Evolutionary conservation across 2,113 vertebrate species (phyloP), one percentile per base, ranked within the genome.

Genomic region (Cavia porcellus): DNA sequence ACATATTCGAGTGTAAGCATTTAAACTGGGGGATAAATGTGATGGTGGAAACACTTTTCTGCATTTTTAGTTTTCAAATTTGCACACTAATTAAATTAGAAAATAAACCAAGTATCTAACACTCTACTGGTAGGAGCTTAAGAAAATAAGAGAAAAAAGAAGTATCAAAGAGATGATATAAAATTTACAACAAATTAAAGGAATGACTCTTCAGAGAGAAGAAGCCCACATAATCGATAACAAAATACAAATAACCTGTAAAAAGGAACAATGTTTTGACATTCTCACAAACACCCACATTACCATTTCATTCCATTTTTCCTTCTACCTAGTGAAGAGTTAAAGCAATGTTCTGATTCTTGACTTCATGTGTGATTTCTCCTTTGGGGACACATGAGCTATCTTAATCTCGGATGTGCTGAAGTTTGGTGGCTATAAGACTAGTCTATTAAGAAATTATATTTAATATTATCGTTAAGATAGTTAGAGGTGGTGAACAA

Each of bases 1-100:
- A 42, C 20, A 32, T 57, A 61, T 4, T 35, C 3, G 2, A 92
- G 77, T 14, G n/a, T 12, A 94, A 75, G 42, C n/a, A 70, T 62
- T 86, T 86, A 84, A 86, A 28, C 1, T 64, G 13, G 1, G 22
- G 20, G 25, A 22, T n/a, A 47, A 22, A 19, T 3, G 28, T 45
- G 28, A 85, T 17, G 10, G 28, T 75, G 4, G 57, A 84, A 45
- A 83, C 17, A 45, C 28, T n/a, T 7, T 59, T 14, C 80, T 74
- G 13, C 3, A 80, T 64, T 38, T 74, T 32, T 28, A 59, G 62
- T 52, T 87, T 92, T 64, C 82, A 62, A 97, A 35, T 77, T 83
- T n/a, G 42, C 7, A 30, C 22, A 7, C 38, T 68, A 85, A 35
- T 15, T 32, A 62, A 57, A 77, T 30, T 82, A 42, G 17, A 92